A percentile compares a stretch with the other conserved stretches of the same genome.
Evolutionary conservation across 2,888 invertebrate genomes (phyloP).

Genomic region (Harmothoe impar): DNA sequence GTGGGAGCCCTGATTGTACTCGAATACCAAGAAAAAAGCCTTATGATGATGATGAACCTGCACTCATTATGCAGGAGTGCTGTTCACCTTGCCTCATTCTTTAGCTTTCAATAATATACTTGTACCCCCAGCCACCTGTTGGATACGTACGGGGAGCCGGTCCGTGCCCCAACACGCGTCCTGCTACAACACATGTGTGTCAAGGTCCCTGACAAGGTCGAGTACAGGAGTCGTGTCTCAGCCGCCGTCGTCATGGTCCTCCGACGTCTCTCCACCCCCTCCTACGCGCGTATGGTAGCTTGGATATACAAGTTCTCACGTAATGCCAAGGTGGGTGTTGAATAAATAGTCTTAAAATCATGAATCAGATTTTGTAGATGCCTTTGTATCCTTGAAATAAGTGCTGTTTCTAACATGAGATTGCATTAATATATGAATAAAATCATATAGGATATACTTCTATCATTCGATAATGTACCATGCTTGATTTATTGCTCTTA

Average conservation of each 20-base stretch:
- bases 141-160: slow-evolving; percentile 75
- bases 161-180: slow-evolving; percentile 72
- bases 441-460: no score
- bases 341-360: background rate
- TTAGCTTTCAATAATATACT: no score
- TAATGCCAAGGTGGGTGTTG: slow-evolving; percentile 83
- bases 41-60: no score
- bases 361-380: background rate
- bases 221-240: slow-evolving; percentile 83
- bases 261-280: slow-evolving; percentile 77
- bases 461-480: no score
- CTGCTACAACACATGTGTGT: slow-evolving; percentile 84
- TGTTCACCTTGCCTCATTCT: no score
- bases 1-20: no score
- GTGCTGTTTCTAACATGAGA: no score
- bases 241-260: slow-evolving; percentile 82
- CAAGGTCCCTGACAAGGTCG: slow-evolving; percentile 84
- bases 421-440: no score
- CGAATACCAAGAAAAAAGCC: no score
- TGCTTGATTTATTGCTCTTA: no score
- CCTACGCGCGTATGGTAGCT: slow-evolving; percentile 81
- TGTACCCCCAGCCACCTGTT: slow-evolving; percentile 77
- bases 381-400: no score
- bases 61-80: no score
- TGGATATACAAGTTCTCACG: slow-evolving; percentile 83